Evolutionary conservation across 2,113 vertebrate genomes (phyloP), one percentile per base, ranked within the genome.

Genomic region (Paradisaea rubra): DNA sequence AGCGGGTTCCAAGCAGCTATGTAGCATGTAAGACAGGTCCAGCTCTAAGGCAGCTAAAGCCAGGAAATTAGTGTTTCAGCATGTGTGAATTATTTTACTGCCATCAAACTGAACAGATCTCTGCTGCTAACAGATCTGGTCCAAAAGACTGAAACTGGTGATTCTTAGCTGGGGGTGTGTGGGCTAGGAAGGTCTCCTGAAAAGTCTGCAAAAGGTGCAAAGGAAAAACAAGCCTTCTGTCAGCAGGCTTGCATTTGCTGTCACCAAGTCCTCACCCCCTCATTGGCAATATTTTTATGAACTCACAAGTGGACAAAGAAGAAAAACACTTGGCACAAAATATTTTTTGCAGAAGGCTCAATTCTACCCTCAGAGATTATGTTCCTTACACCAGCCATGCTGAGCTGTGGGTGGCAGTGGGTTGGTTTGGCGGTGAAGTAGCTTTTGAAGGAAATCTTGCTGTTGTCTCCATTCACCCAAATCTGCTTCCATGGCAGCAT

Each of bases 71-170:
- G n/a, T 3, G 3, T 79, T 93, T 89, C 87, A 70, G 54, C 41
- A 44, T 77, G 35, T 82, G 70, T 44, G 47, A 66, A 37, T 85
- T 88, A 30, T 77, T 91, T 61, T 49, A 25, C 41, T 80, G 78
- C 93, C 85, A 91, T 78, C 74, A 73, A 85, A 52, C 59, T 10
- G 28, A 70, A 25, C 59, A 85, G 79, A 69, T 54, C 50, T 87
- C 61, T 81, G 69, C 73, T 66, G 27, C 72, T 65, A 7, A 0
- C 28, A 44, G 54, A 52, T 54, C 42, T 81, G 44, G 10, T 33
- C 49, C 42, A 33, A 57, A 78, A 56, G 28, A 30, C 49, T 66
- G 52, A 76, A 79, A 37, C 15, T 6, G 30, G 50, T 44, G 52
- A 49, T 61, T 53, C 76, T 37, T 80, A 73, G n/a, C 47, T 84